These are phyloP conservation scores for Eurosta solidaginis DNA, from an alignment of 1,140 invertebrate species.

Conservation along the genomic window DNA sequence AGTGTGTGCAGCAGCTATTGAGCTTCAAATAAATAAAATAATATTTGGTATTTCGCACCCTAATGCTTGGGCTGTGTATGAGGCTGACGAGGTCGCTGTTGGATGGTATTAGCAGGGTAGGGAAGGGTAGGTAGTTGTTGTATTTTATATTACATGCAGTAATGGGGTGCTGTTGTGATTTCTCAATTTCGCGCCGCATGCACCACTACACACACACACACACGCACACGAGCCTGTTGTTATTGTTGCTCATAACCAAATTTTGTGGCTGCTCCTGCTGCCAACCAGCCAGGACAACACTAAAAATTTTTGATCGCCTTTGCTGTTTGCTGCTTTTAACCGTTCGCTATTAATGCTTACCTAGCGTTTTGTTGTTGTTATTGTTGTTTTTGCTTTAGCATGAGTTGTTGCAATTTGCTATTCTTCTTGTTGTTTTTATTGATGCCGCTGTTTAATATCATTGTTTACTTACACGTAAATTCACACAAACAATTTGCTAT, in stretches of 20 bases:
- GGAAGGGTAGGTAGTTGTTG: background rate
- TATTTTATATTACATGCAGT: background rate
- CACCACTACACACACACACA: background rate
- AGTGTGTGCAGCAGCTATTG: slow-evolving; percentile 34
- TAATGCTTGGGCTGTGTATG: slow-evolving; percentile 38
- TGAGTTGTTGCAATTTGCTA: slow-evolving; percentile 18
- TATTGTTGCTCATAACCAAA: background rate
- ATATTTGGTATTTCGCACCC: slow-evolving; percentile 57
- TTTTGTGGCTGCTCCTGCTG: slow-evolving; percentile 4
- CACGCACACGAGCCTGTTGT: background rate
- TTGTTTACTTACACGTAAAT: slow-evolving; percentile 27
- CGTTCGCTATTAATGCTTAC: background rate
- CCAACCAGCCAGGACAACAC: background rate
- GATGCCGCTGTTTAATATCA: slow-evolving; percentile 45
- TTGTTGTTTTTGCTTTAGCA: too few relatives aligned
- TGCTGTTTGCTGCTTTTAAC: background rate
- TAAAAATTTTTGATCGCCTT: background rate
- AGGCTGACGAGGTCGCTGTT: too few relatives aligned
- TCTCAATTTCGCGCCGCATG: background rate
- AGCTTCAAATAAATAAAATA: slow-evolving; percentile 59
- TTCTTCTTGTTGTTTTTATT: slow-evolving; percentile 50
- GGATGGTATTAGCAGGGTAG: background rate
- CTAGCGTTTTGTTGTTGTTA: background rate
- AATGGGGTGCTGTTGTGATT: slow-evolving; percentile 7
- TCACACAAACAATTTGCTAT: background rate